Percentiles rank a stretch among this genome's conserved stretches.
Conservation (phyloP, 2,797 vertebrate genomes). For the Manis pentadactyla region DNA sequence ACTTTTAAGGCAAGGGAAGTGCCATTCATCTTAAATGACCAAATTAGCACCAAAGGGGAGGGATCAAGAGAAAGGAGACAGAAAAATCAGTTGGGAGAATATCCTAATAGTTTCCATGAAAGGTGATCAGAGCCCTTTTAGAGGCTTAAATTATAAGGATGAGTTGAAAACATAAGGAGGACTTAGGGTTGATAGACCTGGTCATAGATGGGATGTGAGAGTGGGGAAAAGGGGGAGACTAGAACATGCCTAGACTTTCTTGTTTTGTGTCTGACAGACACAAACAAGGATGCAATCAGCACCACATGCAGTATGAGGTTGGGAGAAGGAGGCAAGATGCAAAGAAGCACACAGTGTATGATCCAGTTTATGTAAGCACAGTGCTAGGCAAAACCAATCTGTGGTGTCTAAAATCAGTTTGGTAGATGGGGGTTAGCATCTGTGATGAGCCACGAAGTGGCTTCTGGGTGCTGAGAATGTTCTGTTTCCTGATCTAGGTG, state of each 20-base stretch:
- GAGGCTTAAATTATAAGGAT: not conserved
- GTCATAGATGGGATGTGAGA: not conserved
- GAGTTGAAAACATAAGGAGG: not conserved
- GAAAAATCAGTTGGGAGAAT: not conserved
- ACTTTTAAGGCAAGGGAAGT: not conserved
- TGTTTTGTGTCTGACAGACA: not conserved
- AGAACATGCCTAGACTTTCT: not conserved
- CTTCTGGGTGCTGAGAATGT: not conserved
- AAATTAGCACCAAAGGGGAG: not conserved
- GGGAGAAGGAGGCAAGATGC: not conserved
- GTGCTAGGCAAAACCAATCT: not conserved
- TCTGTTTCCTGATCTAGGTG: not conserved
- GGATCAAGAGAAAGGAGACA: not conserved
- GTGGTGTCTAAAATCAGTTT: not conserved
- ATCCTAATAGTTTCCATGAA: not conserved
- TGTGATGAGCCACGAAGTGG: no score
- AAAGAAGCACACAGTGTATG: not conserved
- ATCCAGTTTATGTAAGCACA: not conserved
- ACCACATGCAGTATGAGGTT: not conserved
- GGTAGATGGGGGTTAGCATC: not conserved
- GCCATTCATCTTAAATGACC: constrained; percentile 24
- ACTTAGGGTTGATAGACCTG: not conserved
- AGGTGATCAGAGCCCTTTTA: not conserved
- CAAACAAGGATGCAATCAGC: not conserved
- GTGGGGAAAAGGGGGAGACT: not conserved